Base-by-base conservation (phyloP, 1,140 invertebrate species). In the Pseudomyrmex concolor region DNA sequence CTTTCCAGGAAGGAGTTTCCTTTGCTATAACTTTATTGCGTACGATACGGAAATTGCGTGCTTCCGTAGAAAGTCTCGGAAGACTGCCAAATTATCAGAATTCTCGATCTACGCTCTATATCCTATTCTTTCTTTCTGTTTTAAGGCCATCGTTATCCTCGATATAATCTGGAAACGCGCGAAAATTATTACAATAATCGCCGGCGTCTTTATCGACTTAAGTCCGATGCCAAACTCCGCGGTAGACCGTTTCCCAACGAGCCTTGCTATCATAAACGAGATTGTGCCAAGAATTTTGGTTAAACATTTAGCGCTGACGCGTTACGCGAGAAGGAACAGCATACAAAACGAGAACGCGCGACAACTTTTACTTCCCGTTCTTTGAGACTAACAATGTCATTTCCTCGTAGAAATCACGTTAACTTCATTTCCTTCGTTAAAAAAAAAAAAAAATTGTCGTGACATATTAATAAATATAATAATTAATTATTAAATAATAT, bases 131-230 rank as follows among this genome's bases (percentile, higher is more conserved):
- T 57, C 34, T n/a, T 55, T 43, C 64, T 71, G 22, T 50, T 80
- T 70, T 80, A 80, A 59, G 15, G 15, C 17, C 25, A 43, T 43
- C 34, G 51, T 12, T 17, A 43, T 60, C 15, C 43, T n/a, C 66
- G 66, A 60, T 71, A 34, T 71, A 80, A 80, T 71, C 54, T 45
- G 51, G 15, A 72, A 45, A 62, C 83, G 67, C 55, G 72, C 25
- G 84, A 88, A 88, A 88, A 80, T 88, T 85, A 88, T 88, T 88
- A 70, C 63, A 85, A 88, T 85, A 85, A 89, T 89, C 86, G 64
- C 68, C 68, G 86, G 84, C 73, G 78, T 81, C 84, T 88, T 89
- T 88, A 87, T 88, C 87, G 86, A 84, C 77, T 85, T 80, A 88
- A 88, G 59, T 60, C 19, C 80, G 19, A 88, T 86, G 84, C 87